phyloP scores from a whole-genome alignment of 2,797 vertebrate genomes.

The Salarias fasciatus region DNA sequence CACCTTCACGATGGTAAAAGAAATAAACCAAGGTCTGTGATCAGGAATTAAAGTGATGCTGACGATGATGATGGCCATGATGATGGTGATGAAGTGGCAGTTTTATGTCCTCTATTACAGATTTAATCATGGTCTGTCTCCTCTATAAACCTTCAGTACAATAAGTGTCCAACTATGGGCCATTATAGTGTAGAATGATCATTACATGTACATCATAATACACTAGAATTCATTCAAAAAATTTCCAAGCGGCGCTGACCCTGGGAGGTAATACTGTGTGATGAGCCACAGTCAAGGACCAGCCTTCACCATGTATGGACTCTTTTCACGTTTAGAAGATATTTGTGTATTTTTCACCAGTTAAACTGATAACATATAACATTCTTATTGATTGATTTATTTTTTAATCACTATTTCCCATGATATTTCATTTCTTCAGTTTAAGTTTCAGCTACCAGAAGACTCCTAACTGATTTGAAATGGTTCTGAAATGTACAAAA shows the following conservation, averaged over 20 bases:
- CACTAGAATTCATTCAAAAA: constrained; percentile 18
- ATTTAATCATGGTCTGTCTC: constrained; percentile 18
- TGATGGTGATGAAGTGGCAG: background rate
- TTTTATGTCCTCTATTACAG: constrained; percentile 19
- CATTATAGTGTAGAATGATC: constrained; percentile 31
- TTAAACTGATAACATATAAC: no score
- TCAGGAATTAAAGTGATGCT: background rate
- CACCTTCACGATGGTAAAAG: constrained; percentile 3
- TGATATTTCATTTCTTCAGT: no score
- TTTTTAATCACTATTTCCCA: no score
- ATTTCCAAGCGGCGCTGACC: background rate
- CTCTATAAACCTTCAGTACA: constrained; percentile 24
- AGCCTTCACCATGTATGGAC: constrained; percentile 2
- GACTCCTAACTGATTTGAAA: no score
- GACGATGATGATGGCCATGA: constrained; percentile 1
- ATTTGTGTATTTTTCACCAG: no score
- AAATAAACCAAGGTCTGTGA: constrained; percentile 26
- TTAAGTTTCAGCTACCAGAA: no score
- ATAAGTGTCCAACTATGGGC: constrained; percentile 14
- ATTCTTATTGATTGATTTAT: no score
- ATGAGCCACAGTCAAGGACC: background rate
- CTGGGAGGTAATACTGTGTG: constrained; percentile 13
- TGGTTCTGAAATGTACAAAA: no score
- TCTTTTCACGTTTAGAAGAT: background rate
- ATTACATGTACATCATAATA: constrained; percentile 27